Evolutionary conservation across 2,888 invertebrate species (phyloP), one percentile per base, ranked within the genome.

Genomic region (Gymnoscelis rufifasciata): DNA sequence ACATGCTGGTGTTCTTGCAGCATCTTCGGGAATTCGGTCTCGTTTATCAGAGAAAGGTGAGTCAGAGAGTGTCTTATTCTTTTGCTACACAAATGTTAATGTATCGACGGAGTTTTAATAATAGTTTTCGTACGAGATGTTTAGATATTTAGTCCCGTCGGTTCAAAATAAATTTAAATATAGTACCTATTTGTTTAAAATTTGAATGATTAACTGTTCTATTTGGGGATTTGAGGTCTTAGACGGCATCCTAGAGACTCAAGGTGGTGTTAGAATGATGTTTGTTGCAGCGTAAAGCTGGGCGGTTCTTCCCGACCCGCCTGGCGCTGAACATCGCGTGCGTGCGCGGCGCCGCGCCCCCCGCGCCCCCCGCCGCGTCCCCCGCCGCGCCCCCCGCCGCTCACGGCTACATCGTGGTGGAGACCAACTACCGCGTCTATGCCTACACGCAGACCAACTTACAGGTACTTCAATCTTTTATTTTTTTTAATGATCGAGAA

Each of bases 1-100:
- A 94, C 50, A 92, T 98, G 83, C 83, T 96, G 47, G 92, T 94
- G 42, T 98, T 99, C 71, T 83, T 99, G 45, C 98, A 98, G 76
- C 98, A 99, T 84, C 87, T 99, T 38, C 83, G 99, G 52, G 99
- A 99, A 83, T 97, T 99, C 71, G 99, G 99, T 28, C 91, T 99
- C 24, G 97, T 99, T 10, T 99, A 97, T 78, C 98, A 98, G 82
- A 91, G 98, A 68, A 98, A 97, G 90, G 95, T 95, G n/a, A n/a
- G n/a, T n/a, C n/a, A n/a, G n/a, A n/a, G n/a, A n/a, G n/a, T n/a
- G n/a, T n/a, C n/a, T n/a, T n/a, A n/a, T n/a, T n/a, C n/a, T n/a
- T n/a, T n/a, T n/a, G n/a, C n/a, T n/a, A n/a, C n/a, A n/a, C n/a
- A n/a, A n/a, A n/a, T n/a, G n/a, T n/a, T n/a, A n/a, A n/a, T n/a